Evolutionary conservation across 2,797 vertebrate species (phyloP), one percentile per base, ranked within the genome.

Genomic region (Alfaro cultratus): DNA sequence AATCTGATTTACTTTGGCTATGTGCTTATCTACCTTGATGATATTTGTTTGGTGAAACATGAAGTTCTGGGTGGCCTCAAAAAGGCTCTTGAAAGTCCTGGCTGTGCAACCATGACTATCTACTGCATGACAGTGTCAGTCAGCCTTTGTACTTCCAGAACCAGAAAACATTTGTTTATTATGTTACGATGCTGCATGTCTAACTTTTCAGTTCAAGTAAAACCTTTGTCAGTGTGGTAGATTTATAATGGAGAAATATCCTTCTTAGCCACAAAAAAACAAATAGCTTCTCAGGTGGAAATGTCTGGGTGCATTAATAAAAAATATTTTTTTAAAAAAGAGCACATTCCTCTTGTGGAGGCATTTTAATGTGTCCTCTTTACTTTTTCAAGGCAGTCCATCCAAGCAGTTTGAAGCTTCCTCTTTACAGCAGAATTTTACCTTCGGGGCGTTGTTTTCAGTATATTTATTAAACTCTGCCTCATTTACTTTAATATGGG

Each of bases 401-500:
- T 85, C 85, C 73, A 81, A 53, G 60, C 67, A 76, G 74, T 83
- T 81, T 83, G 9, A 36, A 82, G 79, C 86, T 89, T 87, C 85
- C 82, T 85, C 77, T 72, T 83, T 47, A 34, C 55, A 73, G 9
- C 31, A 79, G 75, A 74, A 83, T 87, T 91, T 90, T 90, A 93
- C 91, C 94, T 95, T 92, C 91, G 83, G 93, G 90, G 90, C 85
- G 84, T 74, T 84, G 89, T 92, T 93, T 94, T 94, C 88, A 80
- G 64, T 88, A 85, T 89, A 91, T 94, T 91, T 86, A 57, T 90
- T 92, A 90, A 78, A 80, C 86, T 92, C 88, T 94, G 94, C 93
- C 90, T 94, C 94, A 92, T 92, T 94, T 94, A 94, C 85, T 94
- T 89, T 85, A 92, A 94, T 95, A 93, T 93, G 91, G 94, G 91